Evolutionary conservation across 2,113 vertebrate genomes (phyloP).

Genomic region (Larimichthys polyactis): DNA sequence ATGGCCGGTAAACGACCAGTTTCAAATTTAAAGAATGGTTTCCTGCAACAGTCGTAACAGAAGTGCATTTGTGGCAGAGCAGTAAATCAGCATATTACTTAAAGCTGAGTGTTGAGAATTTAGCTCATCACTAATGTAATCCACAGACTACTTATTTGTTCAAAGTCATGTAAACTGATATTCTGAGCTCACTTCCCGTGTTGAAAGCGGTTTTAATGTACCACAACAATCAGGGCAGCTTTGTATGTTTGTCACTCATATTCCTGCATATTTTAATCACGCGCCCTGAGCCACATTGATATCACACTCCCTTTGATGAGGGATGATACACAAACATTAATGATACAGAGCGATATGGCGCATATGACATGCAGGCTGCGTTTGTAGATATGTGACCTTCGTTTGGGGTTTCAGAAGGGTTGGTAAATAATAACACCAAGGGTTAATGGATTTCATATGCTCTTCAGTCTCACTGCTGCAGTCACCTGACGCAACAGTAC

Average conservation of each 20-base stretch:
- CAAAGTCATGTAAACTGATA: slow-evolving; percentile 62
- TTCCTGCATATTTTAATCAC: slow-evolving; percentile 71
- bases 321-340: slow-evolving; percentile 65
- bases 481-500: slow-evolving; percentile 76
- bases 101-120: slow-evolving; percentile 39
- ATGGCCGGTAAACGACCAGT: slow-evolving; percentile 38
- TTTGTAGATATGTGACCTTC: slow-evolving; percentile 76
- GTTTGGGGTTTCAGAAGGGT: slow-evolving; percentile 65
- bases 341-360: slow-evolving; percentile 68
- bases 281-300: slow-evolving; percentile 67
- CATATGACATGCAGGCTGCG: slow-evolving; percentile 66
- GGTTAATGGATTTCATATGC: slow-evolving; percentile 76
- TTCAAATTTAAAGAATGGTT: slow-evolving; percentile 38
- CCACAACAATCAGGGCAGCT: slow-evolving; percentile 60
- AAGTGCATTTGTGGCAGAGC: slow-evolving; percentile 17
- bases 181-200: slow-evolving; percentile 48
- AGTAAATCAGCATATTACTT: slow-evolving; percentile 47
- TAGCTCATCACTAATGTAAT: slow-evolving; percentile 28
- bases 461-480: slow-evolving; percentile 65
- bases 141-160: slow-evolving; percentile 32
- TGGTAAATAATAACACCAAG: slow-evolving; percentile 73
- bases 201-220: slow-evolving; percentile 56
- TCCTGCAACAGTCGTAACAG: slow-evolving; percentile 18
- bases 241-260: slow-evolving; percentile 62
- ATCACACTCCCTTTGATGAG: slow-evolving; percentile 76